Evolutionary conservation across 2,797 vertebrate species (phyloP).

Genomic region (Myoxocephalus aenaeus): DNA sequence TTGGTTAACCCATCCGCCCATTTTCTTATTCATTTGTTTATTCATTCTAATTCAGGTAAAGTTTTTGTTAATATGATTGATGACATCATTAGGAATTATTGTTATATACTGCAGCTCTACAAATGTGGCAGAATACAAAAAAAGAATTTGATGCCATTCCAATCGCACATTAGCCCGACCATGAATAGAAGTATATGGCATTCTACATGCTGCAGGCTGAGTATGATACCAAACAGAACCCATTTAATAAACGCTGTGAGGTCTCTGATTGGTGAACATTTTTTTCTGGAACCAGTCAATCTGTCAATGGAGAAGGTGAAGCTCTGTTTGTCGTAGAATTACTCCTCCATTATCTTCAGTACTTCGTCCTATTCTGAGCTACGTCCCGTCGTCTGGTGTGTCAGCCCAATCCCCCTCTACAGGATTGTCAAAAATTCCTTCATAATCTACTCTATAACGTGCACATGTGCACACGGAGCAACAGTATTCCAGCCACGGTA

Average conservation of each 20-base stretch:
- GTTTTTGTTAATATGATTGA: neutral
- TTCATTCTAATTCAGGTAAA: neutral
- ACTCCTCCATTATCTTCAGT: neutral
- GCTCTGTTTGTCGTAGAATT: neutral
- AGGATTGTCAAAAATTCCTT: neutral
- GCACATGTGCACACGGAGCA: conserved; percentile 13
- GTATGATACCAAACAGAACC: neutral
- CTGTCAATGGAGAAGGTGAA: neutral
- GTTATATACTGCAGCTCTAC: neutral
- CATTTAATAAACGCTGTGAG: neutral
- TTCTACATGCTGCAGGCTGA: too few relatives aligned
- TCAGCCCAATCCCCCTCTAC: neutral
- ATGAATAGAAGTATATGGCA: too few relatives aligned
- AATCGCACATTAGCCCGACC: too few relatives aligned
- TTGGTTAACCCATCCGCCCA: neutral
- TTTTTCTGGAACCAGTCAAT: neutral
- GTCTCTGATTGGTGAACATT: neutral
- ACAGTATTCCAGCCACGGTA: conserved; percentile 1
- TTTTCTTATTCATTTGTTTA: neutral
- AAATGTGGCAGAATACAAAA: neutral
- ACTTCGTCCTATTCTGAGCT: neutral
- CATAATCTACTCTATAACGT: conserved; percentile 11
- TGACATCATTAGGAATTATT: neutral
- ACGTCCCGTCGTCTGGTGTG: neutral
- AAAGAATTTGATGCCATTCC: neutral